These are phyloP conservation scores for Thinocorus orbignyianus DNA, from an alignment of 2,113 vertebrate species.

Conservation along the genomic window DNA sequence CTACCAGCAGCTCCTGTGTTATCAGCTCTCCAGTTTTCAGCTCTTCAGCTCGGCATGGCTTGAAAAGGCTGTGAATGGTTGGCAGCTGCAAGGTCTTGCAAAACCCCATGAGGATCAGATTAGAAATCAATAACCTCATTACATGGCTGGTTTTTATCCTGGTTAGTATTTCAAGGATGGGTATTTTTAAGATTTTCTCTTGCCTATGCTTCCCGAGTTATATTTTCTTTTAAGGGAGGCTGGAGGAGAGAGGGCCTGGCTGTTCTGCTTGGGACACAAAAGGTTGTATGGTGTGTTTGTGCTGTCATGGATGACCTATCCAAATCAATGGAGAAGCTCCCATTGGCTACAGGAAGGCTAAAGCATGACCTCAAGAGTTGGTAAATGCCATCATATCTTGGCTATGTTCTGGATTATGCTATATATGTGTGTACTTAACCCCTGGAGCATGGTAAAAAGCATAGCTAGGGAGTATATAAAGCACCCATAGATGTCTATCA, in stretches of 20 bases:
- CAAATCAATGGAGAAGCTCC: not conserved
- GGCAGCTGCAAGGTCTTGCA: slow-evolving; percentile 9
- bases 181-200: not conserved
- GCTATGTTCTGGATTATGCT: not conserved
- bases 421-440: not conserved
- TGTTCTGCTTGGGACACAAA: not conserved
- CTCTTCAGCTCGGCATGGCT: slow-evolving; percentile 8
- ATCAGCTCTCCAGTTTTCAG: slow-evolving; percentile 45
- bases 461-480: not conserved
- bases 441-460: not conserved
- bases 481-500: not conserved
- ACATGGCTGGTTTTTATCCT: not conserved
- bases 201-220: not conserved
- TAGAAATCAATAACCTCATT: slow-evolving; percentile 23
- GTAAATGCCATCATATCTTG: not conserved
- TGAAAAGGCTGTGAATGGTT: slow-evolving; percentile 34
- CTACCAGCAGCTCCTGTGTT: slow-evolving; percentile 46
- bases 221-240: not conserved
- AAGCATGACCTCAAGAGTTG: not conserved
- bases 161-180: not conserved
- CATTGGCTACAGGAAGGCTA: not conserved
- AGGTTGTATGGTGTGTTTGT: not conserved
- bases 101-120: slow-evolving; percentile 24
- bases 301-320: not conserved
- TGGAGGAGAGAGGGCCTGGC: not conserved